A percentile compares a stretch with the other conserved stretches of the same genome.
Conservation (phyloP, 2,797 vertebrate species). For the Microcaecilia unicolor region DNA sequence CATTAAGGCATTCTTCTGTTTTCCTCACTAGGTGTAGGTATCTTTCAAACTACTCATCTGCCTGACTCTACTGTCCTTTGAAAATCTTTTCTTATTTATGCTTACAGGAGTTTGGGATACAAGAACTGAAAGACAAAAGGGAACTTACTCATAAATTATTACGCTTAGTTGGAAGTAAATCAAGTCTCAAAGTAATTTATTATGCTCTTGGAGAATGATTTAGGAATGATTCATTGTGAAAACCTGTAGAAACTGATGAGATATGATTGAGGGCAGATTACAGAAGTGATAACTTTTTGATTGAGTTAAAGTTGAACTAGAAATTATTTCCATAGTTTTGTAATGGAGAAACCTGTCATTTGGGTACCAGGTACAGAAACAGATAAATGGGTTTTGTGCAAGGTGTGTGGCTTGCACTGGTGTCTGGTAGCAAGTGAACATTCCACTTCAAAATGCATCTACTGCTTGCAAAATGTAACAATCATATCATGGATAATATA, state of each 20-base stretch:
- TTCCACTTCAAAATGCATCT: too few species aligned
- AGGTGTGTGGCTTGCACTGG: too few species aligned
- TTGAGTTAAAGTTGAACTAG: too few species aligned
- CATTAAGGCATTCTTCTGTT: not conserved
- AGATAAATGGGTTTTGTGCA: too few species aligned
- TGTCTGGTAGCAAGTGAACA: too few species aligned
- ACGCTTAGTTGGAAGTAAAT: conserved; percentile 31
- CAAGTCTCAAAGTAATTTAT: conserved; percentile 23
- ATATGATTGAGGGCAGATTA: too few species aligned
- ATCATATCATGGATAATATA: too few species aligned
- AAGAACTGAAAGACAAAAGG: conserved; percentile 6
- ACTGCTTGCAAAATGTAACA: too few species aligned
- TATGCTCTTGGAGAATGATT: conserved; percentile 27
- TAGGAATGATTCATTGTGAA: conserved; percentile 24
- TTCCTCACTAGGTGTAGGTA: not conserved
- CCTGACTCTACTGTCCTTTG: conserved; percentile 7
- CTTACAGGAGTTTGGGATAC: conserved; percentile 23
- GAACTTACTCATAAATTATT: conserved; percentile 28
- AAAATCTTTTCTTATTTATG: conserved; percentile 9
- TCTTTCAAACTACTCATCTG: not conserved
- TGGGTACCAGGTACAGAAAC: too few species aligned
- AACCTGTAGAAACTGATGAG: conserved; percentile 21
- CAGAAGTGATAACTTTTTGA: too few species aligned
- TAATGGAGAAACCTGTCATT: too few species aligned
- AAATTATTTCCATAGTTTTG: too few species aligned